Percentiles rank a stretch among this genome's conserved stretches.
These are phyloP conservation scores for Aphodius sticticus DNA, from an alignment of 2,888 invertebrate genomes.

Conservation along the genomic window DNA sequence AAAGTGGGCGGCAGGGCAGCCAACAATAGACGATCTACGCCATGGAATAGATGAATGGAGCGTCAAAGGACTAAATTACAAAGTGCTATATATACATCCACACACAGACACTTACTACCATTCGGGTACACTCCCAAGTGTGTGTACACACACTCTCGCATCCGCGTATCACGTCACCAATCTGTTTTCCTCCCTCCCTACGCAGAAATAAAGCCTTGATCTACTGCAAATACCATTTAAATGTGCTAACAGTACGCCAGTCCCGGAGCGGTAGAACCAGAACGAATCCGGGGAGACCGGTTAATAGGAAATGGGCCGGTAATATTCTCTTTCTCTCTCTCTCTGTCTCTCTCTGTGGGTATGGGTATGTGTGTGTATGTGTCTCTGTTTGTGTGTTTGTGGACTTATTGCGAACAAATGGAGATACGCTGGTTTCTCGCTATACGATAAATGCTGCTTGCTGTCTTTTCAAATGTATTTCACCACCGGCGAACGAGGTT, in stretches of 20 bases:
- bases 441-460: conserved; percentile 13
- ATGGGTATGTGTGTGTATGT: conserved; percentile 41
- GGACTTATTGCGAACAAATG: conserved; percentile 25
- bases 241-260: conserved; percentile 19
- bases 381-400: conserved; percentile 36
- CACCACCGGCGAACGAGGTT: background rate
- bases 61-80: conserved; percentile 36
- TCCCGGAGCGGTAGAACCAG: background rate
- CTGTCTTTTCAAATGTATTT: conserved; percentile 6
- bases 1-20: background rate
- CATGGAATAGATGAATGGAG: conserved; percentile 7
- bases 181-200: conserved; percentile 13
- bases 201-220: conserved; percentile 17
- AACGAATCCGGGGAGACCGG: background rate
- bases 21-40: background rate
- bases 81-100: conserved; percentile 33
- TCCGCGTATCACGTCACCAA: background rate
- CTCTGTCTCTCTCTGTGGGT: too few species aligned
- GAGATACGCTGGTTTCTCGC: background rate
- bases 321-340: background rate
- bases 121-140: background rate
- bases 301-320: conserved; percentile 14
- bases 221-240: conserved; percentile 24
- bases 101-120: background rate
- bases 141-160: background rate